phyloP scores from a whole-genome alignment of 2,888 invertebrate genomes.

The Lycaena phlaeas region DNA sequence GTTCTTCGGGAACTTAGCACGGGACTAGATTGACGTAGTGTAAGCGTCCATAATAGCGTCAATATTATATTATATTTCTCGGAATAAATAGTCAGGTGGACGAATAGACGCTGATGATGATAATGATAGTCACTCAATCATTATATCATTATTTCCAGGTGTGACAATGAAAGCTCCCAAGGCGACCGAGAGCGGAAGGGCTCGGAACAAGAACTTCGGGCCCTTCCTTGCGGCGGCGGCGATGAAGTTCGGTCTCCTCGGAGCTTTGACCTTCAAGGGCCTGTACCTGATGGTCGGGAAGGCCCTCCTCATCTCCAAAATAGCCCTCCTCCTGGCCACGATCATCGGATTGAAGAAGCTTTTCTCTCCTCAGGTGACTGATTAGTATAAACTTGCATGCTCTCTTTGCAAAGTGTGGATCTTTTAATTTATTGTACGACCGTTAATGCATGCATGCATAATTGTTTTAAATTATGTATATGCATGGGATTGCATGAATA shows the following conservation, averaged over 20 bases:
- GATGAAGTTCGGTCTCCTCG: conserved; percentile 86
- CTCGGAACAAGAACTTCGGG: conserved; percentile 81
- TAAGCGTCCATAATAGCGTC: no score
- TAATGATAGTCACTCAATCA: no score
- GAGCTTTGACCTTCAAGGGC: conserved; percentile 85
- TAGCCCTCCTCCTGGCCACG: conserved; percentile 84
- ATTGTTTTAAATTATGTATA: conserved; percentile 7
- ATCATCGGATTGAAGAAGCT: conserved; percentile 88
- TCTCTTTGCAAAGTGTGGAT: not conserved
- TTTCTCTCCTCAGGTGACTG: conserved; percentile 77
- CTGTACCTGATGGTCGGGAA: conserved; percentile 87
- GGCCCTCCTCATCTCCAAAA: conserved; percentile 87
- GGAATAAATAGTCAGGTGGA: no score
- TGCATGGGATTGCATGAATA: conserved; percentile 1
- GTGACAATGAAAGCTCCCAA: conserved; percentile 78
- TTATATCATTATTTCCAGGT: conserved; percentile 62
- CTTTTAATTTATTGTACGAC: not conserved
- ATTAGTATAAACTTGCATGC: conserved; percentile 22
- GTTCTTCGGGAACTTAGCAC: no score
- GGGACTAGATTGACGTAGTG: no score
- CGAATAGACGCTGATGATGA: no score
- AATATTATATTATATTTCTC: no score
- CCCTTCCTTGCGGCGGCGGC: conserved; percentile 82
- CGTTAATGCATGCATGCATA: not conserved
- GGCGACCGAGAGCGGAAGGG: conserved; percentile 76